These are phyloP conservation scores for Seira ritae DNA, from an alignment of 2,888 invertebrate species.

Conservation along the genomic window DNA sequence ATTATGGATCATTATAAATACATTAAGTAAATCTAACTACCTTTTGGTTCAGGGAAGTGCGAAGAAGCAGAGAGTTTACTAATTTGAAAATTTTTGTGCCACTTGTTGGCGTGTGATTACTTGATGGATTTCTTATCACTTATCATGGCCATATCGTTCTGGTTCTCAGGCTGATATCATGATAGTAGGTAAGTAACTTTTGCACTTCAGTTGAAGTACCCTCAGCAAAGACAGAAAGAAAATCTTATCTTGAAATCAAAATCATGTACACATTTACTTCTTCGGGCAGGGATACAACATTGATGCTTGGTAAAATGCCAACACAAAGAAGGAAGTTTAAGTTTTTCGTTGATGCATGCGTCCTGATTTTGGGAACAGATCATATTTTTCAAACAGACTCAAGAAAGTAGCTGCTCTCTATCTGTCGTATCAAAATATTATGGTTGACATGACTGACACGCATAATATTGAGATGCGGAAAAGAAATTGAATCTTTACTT, in stretches of 20 bases:
- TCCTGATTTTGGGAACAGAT: too few species aligned
- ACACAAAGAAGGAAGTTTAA: constrained; percentile 11
- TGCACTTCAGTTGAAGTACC: constrained; percentile 24
- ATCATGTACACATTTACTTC: background rate
- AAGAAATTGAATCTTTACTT: too few species aligned
- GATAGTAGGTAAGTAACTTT: background rate
- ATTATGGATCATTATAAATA: constrained; percentile 16
- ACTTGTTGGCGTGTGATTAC: constrained; percentile 51
- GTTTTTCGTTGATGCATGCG: constrained; percentile 1
- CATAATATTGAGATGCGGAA: too few species aligned
- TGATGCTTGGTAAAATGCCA: constrained; percentile 8
- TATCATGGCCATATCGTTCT: constrained; percentile 38
- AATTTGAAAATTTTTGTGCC: constrained; percentile 23
- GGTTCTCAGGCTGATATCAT: too few species aligned
- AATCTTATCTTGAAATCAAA: constrained; percentile 9
- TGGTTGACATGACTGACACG: too few species aligned
- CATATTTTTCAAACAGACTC: too few species aligned
- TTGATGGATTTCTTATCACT: constrained; percentile 44
- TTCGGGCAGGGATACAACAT: too few species aligned
- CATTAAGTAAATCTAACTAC: background rate
- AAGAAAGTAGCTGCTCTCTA: too few species aligned
- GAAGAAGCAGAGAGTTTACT: constrained; percentile 1
- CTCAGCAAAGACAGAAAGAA: constrained; percentile 24
- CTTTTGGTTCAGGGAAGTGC: background rate
- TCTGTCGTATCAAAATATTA: too few species aligned